phyloP scores from a whole-genome alignment of 2,797 vertebrate genomes.

The Lithobates pipiens region DNA sequence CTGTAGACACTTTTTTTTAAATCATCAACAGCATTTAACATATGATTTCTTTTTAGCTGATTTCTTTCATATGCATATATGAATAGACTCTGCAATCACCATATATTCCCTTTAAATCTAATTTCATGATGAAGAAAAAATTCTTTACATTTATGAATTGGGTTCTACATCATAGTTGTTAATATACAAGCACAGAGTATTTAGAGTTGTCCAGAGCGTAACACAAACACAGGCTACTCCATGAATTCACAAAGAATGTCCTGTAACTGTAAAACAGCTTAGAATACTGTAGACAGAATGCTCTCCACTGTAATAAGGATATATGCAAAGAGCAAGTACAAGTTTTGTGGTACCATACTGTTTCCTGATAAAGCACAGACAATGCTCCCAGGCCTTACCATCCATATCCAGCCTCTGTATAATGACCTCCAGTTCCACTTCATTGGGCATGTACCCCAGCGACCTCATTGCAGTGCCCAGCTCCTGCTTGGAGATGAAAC shows the following conservation, averaged over 20 bases:
- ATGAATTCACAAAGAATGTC: neutral
- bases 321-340: neutral
- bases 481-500: slow-evolving; percentile 98
- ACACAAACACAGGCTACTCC: neutral
- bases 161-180: neutral
- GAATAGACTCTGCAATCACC: neutral
- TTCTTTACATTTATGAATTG: neutral
- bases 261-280: neutral
- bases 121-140: neutral
- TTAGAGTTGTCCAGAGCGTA: neutral
- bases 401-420: slow-evolving; percentile 98
- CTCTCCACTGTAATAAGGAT: neutral
- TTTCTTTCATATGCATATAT: too few species aligned
- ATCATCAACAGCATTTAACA: too few species aligned
- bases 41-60: too few species aligned
- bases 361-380: slow-evolving; percentile 24
- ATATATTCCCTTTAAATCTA: neutral
- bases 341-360: neutral
- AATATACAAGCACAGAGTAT: neutral
- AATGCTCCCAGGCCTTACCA: slow-evolving; percentile 75
- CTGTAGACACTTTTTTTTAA: too few species aligned
- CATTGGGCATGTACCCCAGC: slow-evolving; percentile 96
- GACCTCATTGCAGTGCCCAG: slow-evolving; percentile 96
- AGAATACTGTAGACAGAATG: neutral
- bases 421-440: slow-evolving; percentile 96